phyloP scores from a whole-genome alignment of 1,140 invertebrate genomes.

The Diabrotica undecimpunctata region DNA sequence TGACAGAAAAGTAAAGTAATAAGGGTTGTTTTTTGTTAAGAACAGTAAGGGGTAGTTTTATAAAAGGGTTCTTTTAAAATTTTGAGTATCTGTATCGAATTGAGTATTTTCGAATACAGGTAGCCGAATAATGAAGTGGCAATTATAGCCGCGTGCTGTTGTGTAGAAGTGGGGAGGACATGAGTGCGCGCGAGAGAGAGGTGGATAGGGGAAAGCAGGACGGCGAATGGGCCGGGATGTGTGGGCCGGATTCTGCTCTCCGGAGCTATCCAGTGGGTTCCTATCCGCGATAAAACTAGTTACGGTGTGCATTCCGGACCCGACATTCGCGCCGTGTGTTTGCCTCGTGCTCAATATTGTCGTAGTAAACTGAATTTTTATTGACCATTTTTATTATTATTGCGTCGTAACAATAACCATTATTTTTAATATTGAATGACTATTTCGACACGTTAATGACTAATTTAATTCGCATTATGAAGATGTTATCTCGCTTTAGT shows the following conservation, averaged over 20 bases:
- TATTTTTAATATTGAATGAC: conserved; percentile 36
- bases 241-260: conserved; percentile 45
- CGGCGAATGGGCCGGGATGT: conserved; percentile 47
- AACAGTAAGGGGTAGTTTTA: too few relatives aligned
- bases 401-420: conserved; percentile 46
- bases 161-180: conserved; percentile 19
- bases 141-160: conserved; percentile 41
- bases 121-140: conserved; percentile 45
- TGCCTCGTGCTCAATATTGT: conserved; percentile 30
- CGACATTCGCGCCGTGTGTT: conserved; percentile 40
- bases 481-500: conserved; percentile 12
- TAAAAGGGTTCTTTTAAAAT: too few relatives aligned
- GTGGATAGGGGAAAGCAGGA: conserved; percentile 33
- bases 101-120: conserved; percentile 36
- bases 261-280: conserved; percentile 43
- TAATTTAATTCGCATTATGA: conserved; percentile 7
- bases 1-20: not conserved
- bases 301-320: conserved; percentile 44
- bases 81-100: too few relatives aligned
- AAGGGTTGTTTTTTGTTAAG: too few relatives aligned
- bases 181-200: conserved; percentile 29
- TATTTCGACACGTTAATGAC: conserved; percentile 6
- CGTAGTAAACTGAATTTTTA: conserved; percentile 27
- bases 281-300: conserved; percentile 44
- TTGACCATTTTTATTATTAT: conserved; percentile 43